Evolutionary conservation across 1,140 invertebrate species (phyloP).

Genomic region (Mya arenaria): DNA sequence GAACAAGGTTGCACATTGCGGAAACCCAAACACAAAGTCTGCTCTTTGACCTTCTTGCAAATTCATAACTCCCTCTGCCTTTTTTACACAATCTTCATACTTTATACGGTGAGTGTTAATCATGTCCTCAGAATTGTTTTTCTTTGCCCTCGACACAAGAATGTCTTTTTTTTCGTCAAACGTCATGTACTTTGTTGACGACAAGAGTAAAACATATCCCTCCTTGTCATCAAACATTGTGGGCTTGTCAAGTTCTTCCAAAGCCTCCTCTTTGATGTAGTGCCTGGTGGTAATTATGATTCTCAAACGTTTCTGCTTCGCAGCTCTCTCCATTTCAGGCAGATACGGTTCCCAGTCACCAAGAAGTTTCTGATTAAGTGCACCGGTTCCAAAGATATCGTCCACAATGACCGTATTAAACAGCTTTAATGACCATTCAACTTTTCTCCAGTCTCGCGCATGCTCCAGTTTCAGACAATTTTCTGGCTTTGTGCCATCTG

Average conservation of each 20-base stretch:
- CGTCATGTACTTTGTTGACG: not conserved
- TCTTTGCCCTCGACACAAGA: not conserved
- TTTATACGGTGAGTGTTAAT: not conserved
- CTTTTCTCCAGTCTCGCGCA: not conserved
- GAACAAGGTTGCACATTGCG: conserved; percentile 39
- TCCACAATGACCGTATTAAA: conserved; percentile 34
- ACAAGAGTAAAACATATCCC: not conserved
- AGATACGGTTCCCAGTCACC: conserved; percentile 8
- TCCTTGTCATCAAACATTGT: not conserved
- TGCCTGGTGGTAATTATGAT: conserved; percentile 34
- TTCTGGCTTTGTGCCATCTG: not conserved
- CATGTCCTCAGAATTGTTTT: not conserved
- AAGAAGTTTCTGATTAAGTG: conserved; percentile 6
- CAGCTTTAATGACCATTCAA: conserved; percentile 19
- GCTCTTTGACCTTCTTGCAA: not conserved
- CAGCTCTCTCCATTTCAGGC: conserved; percentile 18
- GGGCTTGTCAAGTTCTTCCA: not conserved
- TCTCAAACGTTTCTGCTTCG: not conserved
- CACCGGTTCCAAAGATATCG: conserved; percentile 44
- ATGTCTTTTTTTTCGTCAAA: not conserved
- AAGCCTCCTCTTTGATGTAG: conserved; percentile 32
- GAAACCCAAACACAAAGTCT: conserved; percentile 32
- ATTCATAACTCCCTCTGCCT: not conserved
- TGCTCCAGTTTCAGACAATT: not conserved
- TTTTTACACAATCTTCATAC: not conserved